Conservation (phyloP, 2,888 invertebrate genomes). For the Poecilus cupreus region DNA sequence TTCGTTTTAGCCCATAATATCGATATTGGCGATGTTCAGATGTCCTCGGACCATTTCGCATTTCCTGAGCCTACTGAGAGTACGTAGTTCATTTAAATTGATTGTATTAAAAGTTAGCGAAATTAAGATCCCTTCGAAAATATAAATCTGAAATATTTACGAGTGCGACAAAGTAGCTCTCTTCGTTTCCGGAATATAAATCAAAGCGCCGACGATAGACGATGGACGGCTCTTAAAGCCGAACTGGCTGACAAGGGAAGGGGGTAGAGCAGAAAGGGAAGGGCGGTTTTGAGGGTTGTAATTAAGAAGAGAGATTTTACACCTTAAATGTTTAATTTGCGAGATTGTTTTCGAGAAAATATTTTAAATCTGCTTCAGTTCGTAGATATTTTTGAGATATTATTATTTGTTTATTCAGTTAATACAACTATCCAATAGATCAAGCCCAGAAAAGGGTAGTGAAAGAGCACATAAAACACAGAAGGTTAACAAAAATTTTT, state of each 20-base stretch:
- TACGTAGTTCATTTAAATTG: slow-evolving; percentile 27
- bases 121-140: slow-evolving; percentile 21
- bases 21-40: not conserved
- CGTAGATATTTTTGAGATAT: too few relatives aligned
- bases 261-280: not conserved
- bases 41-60: not conserved
- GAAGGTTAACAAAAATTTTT: too few relatives aligned
- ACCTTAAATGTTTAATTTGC: not conserved
- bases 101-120: slow-evolving; percentile 39
- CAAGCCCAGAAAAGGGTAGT: too few relatives aligned
- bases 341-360: too few relatives aligned
- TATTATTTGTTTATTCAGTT: too few relatives aligned
- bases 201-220: not conserved
- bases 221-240: not conserved
- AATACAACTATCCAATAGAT: too few relatives aligned
- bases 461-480: too few relatives aligned
- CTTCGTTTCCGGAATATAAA: slow-evolving; percentile 20
- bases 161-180: slow-evolving; percentile 5
- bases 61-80: not conserved
- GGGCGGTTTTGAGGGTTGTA: not conserved
- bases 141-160: slow-evolving; percentile 47
- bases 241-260: not conserved
- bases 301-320: not conserved
- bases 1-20: too few relatives aligned
- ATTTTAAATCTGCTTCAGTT: too few relatives aligned